Evolutionary conservation across 2,113 vertebrate species (phyloP).

Genomic region (Alexandromys fortis): DNA sequence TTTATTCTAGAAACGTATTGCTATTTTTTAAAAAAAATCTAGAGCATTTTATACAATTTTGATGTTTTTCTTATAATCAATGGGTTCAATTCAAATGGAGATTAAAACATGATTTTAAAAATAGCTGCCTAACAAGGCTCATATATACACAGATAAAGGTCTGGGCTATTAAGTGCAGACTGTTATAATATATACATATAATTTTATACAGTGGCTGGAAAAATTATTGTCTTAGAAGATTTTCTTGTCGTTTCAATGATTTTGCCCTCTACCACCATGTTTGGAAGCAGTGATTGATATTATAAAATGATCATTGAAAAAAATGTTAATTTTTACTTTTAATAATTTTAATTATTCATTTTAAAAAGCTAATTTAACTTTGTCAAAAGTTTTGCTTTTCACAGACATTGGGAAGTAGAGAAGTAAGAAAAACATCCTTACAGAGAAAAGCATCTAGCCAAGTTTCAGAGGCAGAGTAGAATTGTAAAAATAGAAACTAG

Average conservation of each 20-base stretch:
- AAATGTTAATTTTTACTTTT: conserved; percentile 25
- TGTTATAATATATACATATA: too few species aligned
- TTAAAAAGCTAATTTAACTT: too few species aligned
- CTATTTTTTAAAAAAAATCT: not conserved
- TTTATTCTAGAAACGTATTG: conserved; percentile 28
- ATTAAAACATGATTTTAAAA: conserved; percentile 41
- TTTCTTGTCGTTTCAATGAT: not conserved
- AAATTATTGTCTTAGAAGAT: conserved; percentile 12
- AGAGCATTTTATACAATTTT: not conserved
- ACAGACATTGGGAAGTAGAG: not conserved
- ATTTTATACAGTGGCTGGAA: not conserved
- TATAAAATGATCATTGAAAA: conserved; percentile 4
- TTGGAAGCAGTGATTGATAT: not conserved
- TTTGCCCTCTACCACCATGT: not conserved
- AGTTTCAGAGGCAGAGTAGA: conserved; percentile 56
- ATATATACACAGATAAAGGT: not conserved
- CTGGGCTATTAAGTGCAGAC: not conserved
- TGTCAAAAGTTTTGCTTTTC: not conserved
- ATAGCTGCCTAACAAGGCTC: not conserved
- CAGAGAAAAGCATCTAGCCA: conserved; percentile 2
- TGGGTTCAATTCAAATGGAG: not conserved
- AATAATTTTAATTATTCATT: too few species aligned
- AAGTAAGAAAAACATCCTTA: conserved; percentile 34
- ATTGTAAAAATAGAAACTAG: conserved; percentile 53
- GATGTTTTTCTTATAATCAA: not conserved